phyloP scores from a whole-genome alignment of 2,888 invertebrate genomes.

The Drosophila antonietae region DNA sequence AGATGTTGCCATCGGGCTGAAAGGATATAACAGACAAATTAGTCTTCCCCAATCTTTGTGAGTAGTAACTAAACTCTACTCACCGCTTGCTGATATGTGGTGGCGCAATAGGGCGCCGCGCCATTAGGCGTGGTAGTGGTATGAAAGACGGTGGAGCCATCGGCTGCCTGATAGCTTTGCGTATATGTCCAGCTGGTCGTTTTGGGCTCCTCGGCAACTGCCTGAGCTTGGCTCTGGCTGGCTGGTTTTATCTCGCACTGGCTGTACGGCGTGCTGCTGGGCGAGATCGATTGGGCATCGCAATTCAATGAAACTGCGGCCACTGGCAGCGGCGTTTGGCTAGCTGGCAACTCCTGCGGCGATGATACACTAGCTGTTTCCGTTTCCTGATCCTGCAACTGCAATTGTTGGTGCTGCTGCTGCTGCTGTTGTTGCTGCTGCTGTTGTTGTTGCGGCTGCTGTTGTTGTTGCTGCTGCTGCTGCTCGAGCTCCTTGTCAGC shows the following conservation, averaged over 20 bases:
- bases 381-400: constrained; percentile 36
- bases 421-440: constrained; percentile 29
- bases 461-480: constrained; percentile 9
- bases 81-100: constrained; percentile 85
- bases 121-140: constrained; percentile 80
- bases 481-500: constrained; percentile 64
- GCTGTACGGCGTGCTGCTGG: constrained; percentile 82
- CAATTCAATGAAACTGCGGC: constrained; percentile 58
- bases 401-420: constrained; percentile 29
- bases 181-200: constrained; percentile 82
- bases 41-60: not conserved
- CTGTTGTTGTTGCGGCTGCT: constrained; percentile 3
- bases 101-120: constrained; percentile 82
- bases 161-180: constrained; percentile 83
- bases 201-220: constrained; percentile 72
- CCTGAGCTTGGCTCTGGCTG: constrained; percentile 60
- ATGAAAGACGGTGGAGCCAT: constrained; percentile 83
- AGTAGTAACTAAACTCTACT: constrained; percentile 21
- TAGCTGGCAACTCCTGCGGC: constrained; percentile 50
- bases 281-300: constrained; percentile 80
- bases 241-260: constrained; percentile 68
- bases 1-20: constrained; percentile 84
- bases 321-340: constrained; percentile 68
- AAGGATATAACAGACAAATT: not conserved
- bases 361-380: constrained; percentile 30